Base-by-base conservation (phyloP, 1,140 invertebrate genomes). In the Apocrypta bakeri region DNA sequence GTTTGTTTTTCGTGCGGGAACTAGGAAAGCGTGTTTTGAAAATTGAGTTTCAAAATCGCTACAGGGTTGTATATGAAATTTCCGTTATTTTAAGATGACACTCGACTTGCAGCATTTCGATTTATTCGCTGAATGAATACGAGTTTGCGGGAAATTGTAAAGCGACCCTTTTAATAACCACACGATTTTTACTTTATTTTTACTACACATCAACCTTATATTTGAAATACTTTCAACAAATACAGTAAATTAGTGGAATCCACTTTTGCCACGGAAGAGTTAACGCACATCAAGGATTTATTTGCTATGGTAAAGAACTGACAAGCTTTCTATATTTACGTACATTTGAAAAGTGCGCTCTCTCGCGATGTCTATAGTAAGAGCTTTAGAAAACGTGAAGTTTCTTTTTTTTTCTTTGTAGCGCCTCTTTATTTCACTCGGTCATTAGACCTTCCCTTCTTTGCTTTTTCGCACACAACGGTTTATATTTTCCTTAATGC, bases 401-500 rank as follows among this genome's bases (percentile, higher is more conserved):
- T n/a, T 56, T 56, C 64, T 29, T 6, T 66, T 27, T 66, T 25
- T 0, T n/a, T 9, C 64, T 66, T 66, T 66, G 64, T 24, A 25
- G 25, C 27, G 33, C 69, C 33, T n/a, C 31, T 71, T 9, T n/a
- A n/a, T 71, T 40, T 21, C 69, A 71, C 31, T 71, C 14, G 21
- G 33, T 71, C 69, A 71, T 71, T 71, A 71, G 69, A 21, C 21
- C 21, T 2, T 2, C 21, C 12, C 27, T 17, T 33, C 7, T 71
- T 33, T 33, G 27, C 31, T n/a, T 31, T 71, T 25, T 33, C 31
- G 69, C 14, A 31, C 33, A 31, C 0, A 17, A 7, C 69, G 31
- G 69, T 71, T 71, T 71, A 37, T 71, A 68, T 68, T 68, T 71
- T 33, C 33, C 69, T 71, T 40, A 37, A 71, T 37, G 69, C 27